Evolutionary conservation across 2,797 vertebrate species (phyloP).

Genomic region (Brotula barbata): DNA sequence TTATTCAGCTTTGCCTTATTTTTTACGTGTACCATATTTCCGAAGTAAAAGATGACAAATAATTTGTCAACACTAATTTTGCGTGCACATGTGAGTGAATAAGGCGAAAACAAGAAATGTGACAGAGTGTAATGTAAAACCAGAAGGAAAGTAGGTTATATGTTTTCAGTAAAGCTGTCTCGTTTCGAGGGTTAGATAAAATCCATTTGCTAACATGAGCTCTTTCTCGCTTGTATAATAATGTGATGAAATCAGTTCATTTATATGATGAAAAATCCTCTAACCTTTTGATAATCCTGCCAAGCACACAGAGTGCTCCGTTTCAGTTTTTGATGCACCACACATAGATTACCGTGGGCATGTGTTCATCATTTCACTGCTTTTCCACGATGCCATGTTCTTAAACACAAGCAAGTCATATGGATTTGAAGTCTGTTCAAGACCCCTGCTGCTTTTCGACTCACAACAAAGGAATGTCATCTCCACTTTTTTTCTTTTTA

Average conservation of each 20-base stretch:
- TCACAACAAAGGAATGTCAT: constrained; percentile 22
- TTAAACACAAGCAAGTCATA: constrained; percentile 17
- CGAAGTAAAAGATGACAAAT: constrained; percentile 57
- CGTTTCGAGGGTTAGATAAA: neutral
- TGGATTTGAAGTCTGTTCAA: constrained; percentile 3
- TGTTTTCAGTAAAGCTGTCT: neutral
- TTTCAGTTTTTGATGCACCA: constrained; percentile 37
- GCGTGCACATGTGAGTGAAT: constrained; percentile 3
- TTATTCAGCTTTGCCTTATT: constrained; percentile 35
- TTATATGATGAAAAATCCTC: constrained; percentile 58
- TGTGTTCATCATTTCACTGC: constrained; percentile 24
- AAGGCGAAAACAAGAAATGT: constrained; percentile 33
- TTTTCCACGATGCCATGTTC: constrained; percentile 32
- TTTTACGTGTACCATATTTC: constrained; percentile 51
- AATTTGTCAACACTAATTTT: constrained; percentile 39
- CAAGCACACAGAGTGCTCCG: constrained; percentile 38
- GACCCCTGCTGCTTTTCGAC: constrained; percentile 20
- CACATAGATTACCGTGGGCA: constrained; percentile 25
- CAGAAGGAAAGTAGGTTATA: neutral
- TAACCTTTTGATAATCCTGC: constrained; percentile 53
- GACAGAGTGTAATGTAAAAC: constrained; percentile 37
- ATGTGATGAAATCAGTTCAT: constrained; percentile 45
- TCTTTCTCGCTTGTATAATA: constrained; percentile 31
- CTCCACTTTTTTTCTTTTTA: constrained; percentile 24
- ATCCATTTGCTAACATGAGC: constrained; percentile 22